These are phyloP conservation scores for Amphimallon solstitiale DNA, from an alignment of 2,888 invertebrate species.

Conservation along the genomic window DNA sequence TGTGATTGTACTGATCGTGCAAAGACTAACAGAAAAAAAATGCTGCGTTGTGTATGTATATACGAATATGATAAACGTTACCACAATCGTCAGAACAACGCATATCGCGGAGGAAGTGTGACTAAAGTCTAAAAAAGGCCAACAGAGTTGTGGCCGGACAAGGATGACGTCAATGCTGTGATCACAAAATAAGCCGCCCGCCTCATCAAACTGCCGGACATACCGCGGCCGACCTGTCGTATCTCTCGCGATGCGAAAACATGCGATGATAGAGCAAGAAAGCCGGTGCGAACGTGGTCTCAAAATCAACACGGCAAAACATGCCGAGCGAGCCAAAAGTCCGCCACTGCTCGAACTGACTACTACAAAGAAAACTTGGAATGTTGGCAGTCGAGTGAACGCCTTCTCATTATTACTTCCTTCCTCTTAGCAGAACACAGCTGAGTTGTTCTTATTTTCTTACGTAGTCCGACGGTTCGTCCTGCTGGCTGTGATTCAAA, in stretches of 20 bases:
- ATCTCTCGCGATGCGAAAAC: background rate
- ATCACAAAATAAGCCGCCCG: conserved; percentile 4
- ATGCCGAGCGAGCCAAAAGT: conserved; percentile 15
- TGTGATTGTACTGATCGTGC: too few species aligned
- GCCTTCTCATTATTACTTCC: conserved; percentile 43
- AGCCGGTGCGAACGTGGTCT: background rate
- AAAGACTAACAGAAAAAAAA: background rate
- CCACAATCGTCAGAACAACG: conserved; percentile 7
- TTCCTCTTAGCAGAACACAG: conserved; percentile 47
- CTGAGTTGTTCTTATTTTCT: conserved; percentile 43
- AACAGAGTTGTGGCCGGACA: conserved; percentile 28
- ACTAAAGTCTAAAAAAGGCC: conserved; percentile 41
- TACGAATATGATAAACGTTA: background rate
- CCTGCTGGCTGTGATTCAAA: conserved; percentile 44
- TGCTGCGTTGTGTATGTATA: too few species aligned
- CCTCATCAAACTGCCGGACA: background rate
- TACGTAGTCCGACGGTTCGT: background rate
- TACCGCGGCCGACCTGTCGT: background rate
- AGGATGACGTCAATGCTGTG: conserved; percentile 38
- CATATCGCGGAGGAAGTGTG: conserved; percentile 38
- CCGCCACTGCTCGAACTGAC: conserved; percentile 26
- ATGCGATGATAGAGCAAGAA: background rate
- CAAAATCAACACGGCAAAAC: conserved; percentile 1
- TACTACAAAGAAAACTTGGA: conserved; percentile 34
- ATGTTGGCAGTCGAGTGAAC: conserved; percentile 39